phyloP scores from a whole-genome alignment of 2,113 vertebrate genomes.

The Oncorhynchus nerka region DNA sequence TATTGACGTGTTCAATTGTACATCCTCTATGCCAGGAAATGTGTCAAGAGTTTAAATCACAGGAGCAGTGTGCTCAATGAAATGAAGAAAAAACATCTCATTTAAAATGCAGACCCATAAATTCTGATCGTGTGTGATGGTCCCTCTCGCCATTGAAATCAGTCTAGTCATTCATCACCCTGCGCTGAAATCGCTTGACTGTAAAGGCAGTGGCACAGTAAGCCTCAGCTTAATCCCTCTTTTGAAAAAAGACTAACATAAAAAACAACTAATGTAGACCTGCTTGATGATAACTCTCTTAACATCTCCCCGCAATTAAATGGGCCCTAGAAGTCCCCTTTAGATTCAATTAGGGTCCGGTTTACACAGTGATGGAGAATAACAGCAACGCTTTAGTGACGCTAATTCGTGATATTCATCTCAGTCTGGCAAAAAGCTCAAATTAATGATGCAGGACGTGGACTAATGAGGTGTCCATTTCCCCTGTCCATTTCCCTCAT shows the following conservation, averaged over 20 bases:
- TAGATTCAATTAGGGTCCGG: background rate
- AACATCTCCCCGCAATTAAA: background rate
- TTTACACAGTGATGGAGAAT: background rate
- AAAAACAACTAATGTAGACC: background rate
- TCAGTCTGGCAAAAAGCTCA: constrained; percentile 26
- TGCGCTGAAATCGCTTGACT: background rate
- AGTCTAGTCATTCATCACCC: background rate
- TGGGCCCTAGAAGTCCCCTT: background rate
- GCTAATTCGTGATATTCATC: constrained; percentile 35
- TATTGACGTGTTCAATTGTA: background rate
- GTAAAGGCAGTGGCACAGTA: background rate
- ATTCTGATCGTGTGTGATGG: background rate
- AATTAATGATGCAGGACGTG: constrained; percentile 36
- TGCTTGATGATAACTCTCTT: background rate
- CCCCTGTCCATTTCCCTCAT: background rate
- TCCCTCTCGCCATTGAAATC: background rate
- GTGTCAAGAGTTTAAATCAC: background rate
- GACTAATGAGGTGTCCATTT: constrained; percentile 30
- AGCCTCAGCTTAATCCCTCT: background rate
- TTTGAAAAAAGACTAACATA: background rate
- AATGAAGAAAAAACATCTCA: background rate
- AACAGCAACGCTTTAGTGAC: background rate
- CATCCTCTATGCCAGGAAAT: background rate
- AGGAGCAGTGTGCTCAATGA: background rate
- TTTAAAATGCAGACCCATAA: background rate